These are phyloP conservation scores for Timema podura DNA, from an alignment of 2,888 invertebrate genomes.

Conservation along the genomic window DNA sequence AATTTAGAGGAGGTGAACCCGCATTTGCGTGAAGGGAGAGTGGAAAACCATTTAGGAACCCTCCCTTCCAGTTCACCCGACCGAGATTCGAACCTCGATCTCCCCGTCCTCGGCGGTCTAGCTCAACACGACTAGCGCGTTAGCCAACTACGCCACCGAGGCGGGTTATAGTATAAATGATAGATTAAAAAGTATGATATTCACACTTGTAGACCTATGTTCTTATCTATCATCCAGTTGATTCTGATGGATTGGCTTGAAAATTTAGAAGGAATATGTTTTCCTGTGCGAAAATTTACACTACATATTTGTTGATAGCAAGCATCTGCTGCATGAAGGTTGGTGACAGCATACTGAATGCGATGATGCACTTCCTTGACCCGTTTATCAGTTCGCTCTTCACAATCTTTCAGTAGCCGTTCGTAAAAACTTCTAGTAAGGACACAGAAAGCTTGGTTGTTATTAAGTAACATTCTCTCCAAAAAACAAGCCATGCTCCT, in stretches of 20 bases:
- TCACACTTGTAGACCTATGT: too few species aligned
- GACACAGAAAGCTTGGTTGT: slow-evolving; percentile 1
- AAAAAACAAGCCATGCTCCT: neutral
- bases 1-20: too few species aligned
- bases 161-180: too few species aligned
- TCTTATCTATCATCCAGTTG: slow-evolving; percentile 1
- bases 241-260: neutral
- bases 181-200: too few species aligned
- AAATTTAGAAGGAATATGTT: neutral
- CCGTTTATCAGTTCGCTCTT: neutral
- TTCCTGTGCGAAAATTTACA: neutral
- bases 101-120: too few species aligned
- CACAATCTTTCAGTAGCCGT: neutral
- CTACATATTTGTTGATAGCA: neutral
- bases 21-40: too few species aligned
- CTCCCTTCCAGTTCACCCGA: too few species aligned
- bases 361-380: neutral
- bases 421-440: neutral
- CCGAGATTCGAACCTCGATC: too few species aligned
- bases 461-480: slow-evolving; percentile 1
- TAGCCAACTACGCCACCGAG: too few species aligned
- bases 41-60: too few species aligned
- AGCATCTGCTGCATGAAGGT: neutral
- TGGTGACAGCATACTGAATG: neutral
- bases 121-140: too few species aligned